Conservation (phyloP, 2,888 invertebrate genomes). For the Hirtodrosophila duncani region DNA sequence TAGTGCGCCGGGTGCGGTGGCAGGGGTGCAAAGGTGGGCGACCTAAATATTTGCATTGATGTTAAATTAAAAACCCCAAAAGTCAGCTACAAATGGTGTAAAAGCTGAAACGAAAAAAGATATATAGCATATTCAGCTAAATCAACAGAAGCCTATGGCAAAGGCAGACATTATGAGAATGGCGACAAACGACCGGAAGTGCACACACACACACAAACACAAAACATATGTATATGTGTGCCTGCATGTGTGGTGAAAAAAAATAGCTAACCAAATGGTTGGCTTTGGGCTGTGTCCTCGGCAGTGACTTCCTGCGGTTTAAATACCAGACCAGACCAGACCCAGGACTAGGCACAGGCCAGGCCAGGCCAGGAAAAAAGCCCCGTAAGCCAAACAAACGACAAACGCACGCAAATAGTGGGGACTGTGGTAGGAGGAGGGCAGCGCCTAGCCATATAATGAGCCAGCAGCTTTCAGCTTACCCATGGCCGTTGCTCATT, state of each 20-base stretch:
- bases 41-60: conserved; percentile 62
- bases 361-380: background rate
- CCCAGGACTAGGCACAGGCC: conserved; percentile 12
- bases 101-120: conserved; percentile 4
- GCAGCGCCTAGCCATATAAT: conserved; percentile 54
- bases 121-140: conserved; percentile 26
- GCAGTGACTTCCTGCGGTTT: conserved; percentile 63
- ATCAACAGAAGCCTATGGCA: conserved; percentile 55
- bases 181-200: conserved; percentile 70
- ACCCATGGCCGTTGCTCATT: conserved; percentile 71
- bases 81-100: conserved; percentile 8
- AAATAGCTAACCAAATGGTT: conserved; percentile 47
- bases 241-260: conserved; percentile 22
- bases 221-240: conserved; percentile 4
- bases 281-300: conserved; percentile 46
- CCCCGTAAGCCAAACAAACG: conserved; percentile 57
- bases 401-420: conserved; percentile 50
- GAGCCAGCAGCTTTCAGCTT: conserved; percentile 59
- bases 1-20: background rate
- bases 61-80: conserved; percentile 53
- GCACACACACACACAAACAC: conserved; percentile 27
- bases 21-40: conserved; percentile 17
- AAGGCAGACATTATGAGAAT: conserved; percentile 60
- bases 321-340: conserved; percentile 54
- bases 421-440: background rate